A percentile compares a stretch with the other conserved stretches of the same genome.
These are phyloP conservation scores for Melitaea cinxia DNA, from an alignment of 1,140 invertebrate genomes.

Conservation along the genomic window DNA sequence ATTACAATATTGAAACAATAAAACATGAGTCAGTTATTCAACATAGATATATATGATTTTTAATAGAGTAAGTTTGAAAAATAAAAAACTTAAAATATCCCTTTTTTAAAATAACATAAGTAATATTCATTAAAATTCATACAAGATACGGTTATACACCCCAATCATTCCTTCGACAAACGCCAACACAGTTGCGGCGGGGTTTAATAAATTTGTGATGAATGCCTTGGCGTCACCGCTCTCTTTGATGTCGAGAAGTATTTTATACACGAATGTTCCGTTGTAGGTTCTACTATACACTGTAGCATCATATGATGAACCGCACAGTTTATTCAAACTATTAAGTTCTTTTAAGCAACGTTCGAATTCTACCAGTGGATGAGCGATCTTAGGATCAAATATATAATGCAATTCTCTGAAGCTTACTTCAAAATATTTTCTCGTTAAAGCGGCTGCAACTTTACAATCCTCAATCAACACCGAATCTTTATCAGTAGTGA, in stretches of 20 bases:
- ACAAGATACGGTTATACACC: slow-evolving; percentile 1
- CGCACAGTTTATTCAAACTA: slow-evolving; percentile 51
- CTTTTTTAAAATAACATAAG: too few species aligned
- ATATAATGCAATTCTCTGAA: slow-evolving; percentile 23
- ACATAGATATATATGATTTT: too few species aligned
- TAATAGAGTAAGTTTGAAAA: too few species aligned
- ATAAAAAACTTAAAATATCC: too few species aligned
- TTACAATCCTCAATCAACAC: slow-evolving; percentile 29
- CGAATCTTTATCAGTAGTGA: slow-evolving; percentile 15
- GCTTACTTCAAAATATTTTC: slow-evolving; percentile 29
- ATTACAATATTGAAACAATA: too few species aligned
- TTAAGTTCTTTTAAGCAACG: slow-evolving; percentile 47
- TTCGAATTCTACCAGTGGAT: slow-evolving; percentile 45
- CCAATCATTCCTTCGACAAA: slow-evolving; percentile 3
- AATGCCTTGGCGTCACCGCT: background rate
- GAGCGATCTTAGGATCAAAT: slow-evolving; percentile 29
- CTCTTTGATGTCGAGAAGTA: slow-evolving; percentile 24
- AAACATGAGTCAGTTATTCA: too few species aligned
- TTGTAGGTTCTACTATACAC: slow-evolving; percentile 44
- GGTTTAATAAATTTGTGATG: slow-evolving; percentile 11
- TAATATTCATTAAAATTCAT: slow-evolving; percentile 4
- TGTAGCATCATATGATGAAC: slow-evolving; percentile 36
- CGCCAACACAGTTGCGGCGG: slow-evolving; percentile 23
- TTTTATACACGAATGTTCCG: slow-evolving; percentile 46
- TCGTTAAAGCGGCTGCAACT: slow-evolving; percentile 23